Conservation (phyloP, 2,888 invertebrate genomes). For the Argynnis bischoffii region DNA sequence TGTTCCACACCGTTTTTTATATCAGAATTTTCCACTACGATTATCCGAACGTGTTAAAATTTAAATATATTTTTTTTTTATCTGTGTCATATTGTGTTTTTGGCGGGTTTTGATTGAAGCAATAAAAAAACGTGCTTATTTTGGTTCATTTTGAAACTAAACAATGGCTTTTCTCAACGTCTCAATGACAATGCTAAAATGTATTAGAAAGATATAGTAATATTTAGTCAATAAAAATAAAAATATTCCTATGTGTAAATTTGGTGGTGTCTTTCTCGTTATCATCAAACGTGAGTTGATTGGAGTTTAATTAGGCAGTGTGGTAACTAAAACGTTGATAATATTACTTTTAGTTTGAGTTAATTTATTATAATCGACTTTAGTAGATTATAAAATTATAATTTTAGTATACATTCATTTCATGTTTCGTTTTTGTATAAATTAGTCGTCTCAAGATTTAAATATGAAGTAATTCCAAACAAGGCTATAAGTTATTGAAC, state of each 20-base stretch:
- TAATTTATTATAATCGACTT: neutral
- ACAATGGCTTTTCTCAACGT: no score
- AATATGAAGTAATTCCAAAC: slow-evolving; percentile 6
- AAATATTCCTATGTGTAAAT: no score
- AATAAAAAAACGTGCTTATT: no score
- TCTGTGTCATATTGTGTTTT: slow-evolving; percentile 8
- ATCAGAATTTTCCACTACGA: neutral
- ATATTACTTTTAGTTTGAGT: neutral
- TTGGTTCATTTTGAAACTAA: no score
- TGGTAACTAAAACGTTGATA: slow-evolving; percentile 11
- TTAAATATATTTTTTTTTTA: neutral
- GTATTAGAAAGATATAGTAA: no score
- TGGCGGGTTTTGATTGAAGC: slow-evolving; percentile 1
- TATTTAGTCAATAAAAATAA: no score
- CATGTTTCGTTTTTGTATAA: no score
- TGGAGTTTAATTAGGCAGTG: slow-evolving; percentile 15
- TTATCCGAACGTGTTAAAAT: slow-evolving; percentile 17
- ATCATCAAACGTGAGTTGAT: no score
- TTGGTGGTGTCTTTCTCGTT: no score
- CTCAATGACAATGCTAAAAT: no score
- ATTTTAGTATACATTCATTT: neutral
- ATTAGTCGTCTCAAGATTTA: neutral
- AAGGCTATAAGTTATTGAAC: slow-evolving; percentile 15
- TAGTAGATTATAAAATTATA: neutral
- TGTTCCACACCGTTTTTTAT: neutral